Base-by-base conservation (phyloP, 53 echinoderm and acorn worm species). In the Holothuria scabra region DNA sequence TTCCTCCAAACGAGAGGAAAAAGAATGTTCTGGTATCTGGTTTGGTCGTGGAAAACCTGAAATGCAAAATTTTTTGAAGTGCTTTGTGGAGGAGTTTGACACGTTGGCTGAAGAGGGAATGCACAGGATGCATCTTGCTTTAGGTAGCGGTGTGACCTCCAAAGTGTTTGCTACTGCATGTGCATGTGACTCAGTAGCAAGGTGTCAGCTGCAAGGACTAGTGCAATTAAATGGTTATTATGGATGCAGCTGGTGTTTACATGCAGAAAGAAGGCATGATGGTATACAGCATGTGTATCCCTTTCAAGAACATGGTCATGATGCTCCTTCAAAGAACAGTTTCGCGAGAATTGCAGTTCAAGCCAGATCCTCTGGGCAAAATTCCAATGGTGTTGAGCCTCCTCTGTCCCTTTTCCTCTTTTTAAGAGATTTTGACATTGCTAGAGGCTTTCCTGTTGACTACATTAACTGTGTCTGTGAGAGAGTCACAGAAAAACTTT, bases 181-280 rank as follows among this genome's bases (percentile, higher is more conserved):
- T 24, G 48, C 84, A 26, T 84, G 80, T 81, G 91, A 91, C 37
- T 81, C 75, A 30, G 91, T 91, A 34, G 88, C 91, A 37, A 81
- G 88, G 58, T 88, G 88, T 41, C 74, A 81, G 33, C 78, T 91
- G 18, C 86, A 88, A 59, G 68, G 88, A 13, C 35, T 88, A 38
- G 74, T 76, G 49, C 88, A 91, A 37, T 91, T 84, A 28, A 91
- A 91, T 83, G 91, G 91, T 0, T 85, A 84, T 26, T 74, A 61
- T 90, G 90, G 85, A 25, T 90, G 90, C 41, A 75, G 56, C 28
- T 75, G 76, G 76, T 75, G 76, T 26, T 26, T 52, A n/a, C 76
- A 76, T 55, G 57, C 76, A 76, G 55, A 29, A 26, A 30, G 2
- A 55, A 55, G 76, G 46, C 28, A 56, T 56, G 56, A 56, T 26